These are phyloP conservation scores for Exocentrus adspersus DNA, from an alignment of 2,888 invertebrate genomes.

Conservation along the genomic window DNA sequence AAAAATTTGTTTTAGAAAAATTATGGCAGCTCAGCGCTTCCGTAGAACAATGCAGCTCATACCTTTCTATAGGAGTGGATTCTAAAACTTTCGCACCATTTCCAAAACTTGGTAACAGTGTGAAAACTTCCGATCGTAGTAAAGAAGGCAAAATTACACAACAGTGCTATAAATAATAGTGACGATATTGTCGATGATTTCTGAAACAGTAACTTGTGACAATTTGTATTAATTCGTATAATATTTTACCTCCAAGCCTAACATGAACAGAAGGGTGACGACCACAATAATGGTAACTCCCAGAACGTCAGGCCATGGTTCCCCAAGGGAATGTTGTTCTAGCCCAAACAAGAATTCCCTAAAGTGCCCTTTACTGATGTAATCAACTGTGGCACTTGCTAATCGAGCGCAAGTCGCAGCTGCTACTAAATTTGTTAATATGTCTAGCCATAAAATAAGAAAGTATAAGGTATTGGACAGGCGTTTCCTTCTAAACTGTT, in stretches of 20 bases:
- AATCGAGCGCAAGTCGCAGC: slow-evolving; percentile 72
- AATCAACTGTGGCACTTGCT: slow-evolving; percentile 72
- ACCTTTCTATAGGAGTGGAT: slow-evolving; percentile 56
- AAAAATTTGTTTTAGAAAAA: no score
- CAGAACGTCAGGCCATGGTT: slow-evolving; percentile 73
- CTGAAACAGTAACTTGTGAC: slow-evolving; percentile 51
- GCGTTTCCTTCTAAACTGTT: slow-evolving; percentile 60
- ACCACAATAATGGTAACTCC: slow-evolving; percentile 72
- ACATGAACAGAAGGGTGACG: slow-evolving; percentile 71
- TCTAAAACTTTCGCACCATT: slow-evolving; percentile 58
- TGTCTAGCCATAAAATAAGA: slow-evolving; percentile 70
- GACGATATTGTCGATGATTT: slow-evolving; percentile 60
- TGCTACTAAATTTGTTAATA: slow-evolving; percentile 69
- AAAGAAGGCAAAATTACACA: slow-evolving; percentile 60
- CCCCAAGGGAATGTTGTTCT: slow-evolving; percentile 69
- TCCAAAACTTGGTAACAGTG: slow-evolving; percentile 60
- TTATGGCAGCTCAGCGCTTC: no score
- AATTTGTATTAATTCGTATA: no score
- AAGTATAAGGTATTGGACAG: slow-evolving; percentile 68
- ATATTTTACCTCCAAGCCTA: slow-evolving; percentile 69
- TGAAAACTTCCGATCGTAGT: slow-evolving; percentile 60
- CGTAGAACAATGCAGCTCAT: slow-evolving; percentile 34
- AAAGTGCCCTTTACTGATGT: slow-evolving; percentile 70
- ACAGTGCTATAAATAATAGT: slow-evolving; percentile 56
- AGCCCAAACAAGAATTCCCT: slow-evolving; percentile 71